A percentile compares a stretch with the other conserved stretches of the same genome.
phyloP scores from a whole-genome alignment of 2,113 vertebrate species.

The Okapia johnstoni region DNA sequence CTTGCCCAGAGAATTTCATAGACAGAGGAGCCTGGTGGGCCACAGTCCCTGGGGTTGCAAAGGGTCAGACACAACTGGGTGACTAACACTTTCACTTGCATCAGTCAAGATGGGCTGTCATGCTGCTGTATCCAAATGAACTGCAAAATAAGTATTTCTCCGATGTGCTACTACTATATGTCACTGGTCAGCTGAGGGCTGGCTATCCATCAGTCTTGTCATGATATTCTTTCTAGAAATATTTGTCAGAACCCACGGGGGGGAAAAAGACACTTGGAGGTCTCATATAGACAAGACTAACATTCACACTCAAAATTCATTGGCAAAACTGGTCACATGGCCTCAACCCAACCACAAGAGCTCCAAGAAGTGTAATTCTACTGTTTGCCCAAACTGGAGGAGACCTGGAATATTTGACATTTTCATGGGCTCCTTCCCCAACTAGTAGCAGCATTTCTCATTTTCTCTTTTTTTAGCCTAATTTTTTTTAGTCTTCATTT shows the following conservation, averaged over 20 bases:
- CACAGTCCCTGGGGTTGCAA: neutral
- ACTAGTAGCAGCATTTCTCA: neutral
- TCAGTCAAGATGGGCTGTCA: neutral
- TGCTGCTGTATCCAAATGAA: neutral
- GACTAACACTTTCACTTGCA: neutral
- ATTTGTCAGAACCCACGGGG: neutral
- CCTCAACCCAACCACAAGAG: neutral
- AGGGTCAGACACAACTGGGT: neutral
- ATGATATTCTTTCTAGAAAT: neutral
- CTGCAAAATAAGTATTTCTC: neutral
- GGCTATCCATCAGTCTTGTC: neutral
- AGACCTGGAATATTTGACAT: neutral
- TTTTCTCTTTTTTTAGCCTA: neutral
- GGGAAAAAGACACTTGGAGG: neutral
- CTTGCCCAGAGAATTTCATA: neutral
- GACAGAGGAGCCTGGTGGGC: neutral
- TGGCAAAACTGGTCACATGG: neutral
- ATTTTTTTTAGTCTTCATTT: neutral
- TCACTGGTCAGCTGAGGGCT: neutral
- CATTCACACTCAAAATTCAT: neutral
- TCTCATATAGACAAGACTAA: neutral
- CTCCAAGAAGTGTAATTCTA: neutral
- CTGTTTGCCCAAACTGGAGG: neutral
- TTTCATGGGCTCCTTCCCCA: neutral
- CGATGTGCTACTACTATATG: neutral